Conservation (phyloP, 1,140 invertebrate species). For the Zaprionus inermis region DNA sequence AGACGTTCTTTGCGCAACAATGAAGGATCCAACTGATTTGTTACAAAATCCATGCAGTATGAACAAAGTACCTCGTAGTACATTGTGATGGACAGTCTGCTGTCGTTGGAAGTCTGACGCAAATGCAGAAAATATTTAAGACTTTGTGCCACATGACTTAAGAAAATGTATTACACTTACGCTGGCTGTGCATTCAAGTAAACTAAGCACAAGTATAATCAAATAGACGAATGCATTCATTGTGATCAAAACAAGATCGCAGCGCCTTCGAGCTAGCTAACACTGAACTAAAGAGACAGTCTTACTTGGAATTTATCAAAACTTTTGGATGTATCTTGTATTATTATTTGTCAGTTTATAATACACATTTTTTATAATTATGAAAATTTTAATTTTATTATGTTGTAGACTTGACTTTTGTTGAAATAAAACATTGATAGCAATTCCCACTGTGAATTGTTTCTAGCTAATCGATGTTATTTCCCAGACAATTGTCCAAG, state of each 20-base stretch:
- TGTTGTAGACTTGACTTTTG: too few relatives aligned
- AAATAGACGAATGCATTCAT: constrained; percentile 7
- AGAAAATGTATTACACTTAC: not conserved
- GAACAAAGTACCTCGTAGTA: constrained; percentile 80
- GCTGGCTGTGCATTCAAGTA: constrained; percentile 4
- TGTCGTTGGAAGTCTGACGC: not conserved
- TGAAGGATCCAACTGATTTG: constrained; percentile 53
- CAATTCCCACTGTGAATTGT: not conserved
- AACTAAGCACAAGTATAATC: not conserved
- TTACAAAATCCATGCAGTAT: constrained; percentile 73
- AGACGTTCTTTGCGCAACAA: constrained; percentile 55
- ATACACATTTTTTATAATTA: too few relatives aligned
- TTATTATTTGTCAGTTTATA: too few relatives aligned
- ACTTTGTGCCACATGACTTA: not conserved
- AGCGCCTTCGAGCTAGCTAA: not conserved
- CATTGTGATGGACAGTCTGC: constrained; percentile 56
- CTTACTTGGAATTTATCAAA: constrained; percentile 21
- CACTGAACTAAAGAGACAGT: constrained; percentile 23
- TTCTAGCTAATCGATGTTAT: not conserved
- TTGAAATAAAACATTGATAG: too few relatives aligned
- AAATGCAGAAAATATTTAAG: constrained; percentile 24
- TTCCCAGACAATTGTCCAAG: constrained; percentile 23
- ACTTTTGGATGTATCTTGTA: too few relatives aligned
- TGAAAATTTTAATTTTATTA: too few relatives aligned
- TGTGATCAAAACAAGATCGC: not conserved